Percentiles rank a stretch among this genome's conserved stretches.
These are phyloP conservation scores for Phaethon lepturus DNA, from an alignment of 2,113 vertebrate species.

Conservation along the genomic window DNA sequence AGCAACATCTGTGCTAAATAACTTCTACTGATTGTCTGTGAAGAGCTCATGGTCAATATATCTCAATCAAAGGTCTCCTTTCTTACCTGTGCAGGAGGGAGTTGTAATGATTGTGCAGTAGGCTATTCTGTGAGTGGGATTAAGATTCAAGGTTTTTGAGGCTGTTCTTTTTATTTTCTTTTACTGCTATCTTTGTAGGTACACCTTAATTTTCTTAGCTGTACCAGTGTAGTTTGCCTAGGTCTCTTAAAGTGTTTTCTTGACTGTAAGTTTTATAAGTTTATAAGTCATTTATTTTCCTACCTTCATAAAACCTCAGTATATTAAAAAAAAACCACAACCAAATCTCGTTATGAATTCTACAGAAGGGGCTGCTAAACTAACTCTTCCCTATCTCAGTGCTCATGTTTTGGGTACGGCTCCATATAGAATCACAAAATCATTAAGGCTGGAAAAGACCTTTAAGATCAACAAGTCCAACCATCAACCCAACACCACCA, in stretches of 20 bases:
- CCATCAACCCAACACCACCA: no score
- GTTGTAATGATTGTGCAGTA: not conserved
- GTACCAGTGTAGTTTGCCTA: not conserved
- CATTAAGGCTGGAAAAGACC: no score
- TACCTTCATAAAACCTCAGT: not conserved
- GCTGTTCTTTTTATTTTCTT: not conserved
- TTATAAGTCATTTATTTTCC: not conserved
- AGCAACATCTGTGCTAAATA: conserved; percentile 73
- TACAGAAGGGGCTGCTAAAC: not conserved
- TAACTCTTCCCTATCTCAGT: not conserved
- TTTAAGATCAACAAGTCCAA: no score
- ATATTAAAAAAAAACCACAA: not conserved
- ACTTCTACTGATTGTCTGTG: conserved; percentile 33
- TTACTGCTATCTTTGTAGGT: not conserved
- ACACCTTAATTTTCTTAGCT: not conserved
- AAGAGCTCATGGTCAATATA: conserved; percentile 28
- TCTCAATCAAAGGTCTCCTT: not conserved
- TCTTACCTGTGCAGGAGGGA: conserved; percentile 1
- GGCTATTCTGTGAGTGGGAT: not conserved
- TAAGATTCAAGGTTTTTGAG: not conserved
- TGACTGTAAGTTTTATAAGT: not conserved
- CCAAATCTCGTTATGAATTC: not conserved
- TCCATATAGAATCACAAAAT: not conserved
- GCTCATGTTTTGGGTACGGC: not conserved
- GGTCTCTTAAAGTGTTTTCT: not conserved